Evolutionary conservation across 2,113 vertebrate genomes (phyloP), one percentile per base, ranked within the genome.

Genomic region (Oncorhynchus tshawytscha): DNA sequence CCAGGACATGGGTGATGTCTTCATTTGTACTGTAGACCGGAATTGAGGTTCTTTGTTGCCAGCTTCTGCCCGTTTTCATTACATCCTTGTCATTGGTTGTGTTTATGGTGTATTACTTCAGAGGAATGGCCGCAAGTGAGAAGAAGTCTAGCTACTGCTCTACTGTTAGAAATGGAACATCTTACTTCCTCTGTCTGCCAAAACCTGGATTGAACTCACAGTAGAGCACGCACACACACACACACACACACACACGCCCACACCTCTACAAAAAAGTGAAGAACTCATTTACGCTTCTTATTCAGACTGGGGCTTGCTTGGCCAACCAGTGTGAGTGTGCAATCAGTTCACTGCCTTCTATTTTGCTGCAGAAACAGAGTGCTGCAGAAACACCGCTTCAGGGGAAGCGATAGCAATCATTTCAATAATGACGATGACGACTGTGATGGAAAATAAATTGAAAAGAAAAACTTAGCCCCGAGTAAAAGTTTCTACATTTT

Each of bases 381-480:
- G 76, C 60, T 74, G 70, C 51, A 6, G 49, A 71, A 12, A 45
- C 72, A 2, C n/a, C 3, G 81, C 86, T 73, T 68, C 76, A 49
- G 76, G 74, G 79, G 60, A 25, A 73, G 20, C 57, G 48, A 66
- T 13, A 74, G 78, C 72, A 82, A 13, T 71, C 67, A 3, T 74
- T 80, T 77, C 71, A 20, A 76, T 88, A 81, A 88, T 82, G 76
- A 88, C 79, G 84, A 88, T 79, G 85, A 51, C 62, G 76, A 78
- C 72, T 75, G 71, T 83, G 83, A 86, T 85, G 83, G 83, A 86
- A 90, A 91, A 88, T 82, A 81, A 81, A 87, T 84, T 88, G 85
- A 84, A 87, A 84, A 73, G 67, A 6, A 54, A 54, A 54, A 54
- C 51, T 15, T 25, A 65, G 2, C 71, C 74, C 25, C 9, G 54